Percentiles rank a stretch among this genome's conserved stretches.
Conservation (phyloP, 2,113 vertebrate species). For the Tringa solitaria region DNA sequence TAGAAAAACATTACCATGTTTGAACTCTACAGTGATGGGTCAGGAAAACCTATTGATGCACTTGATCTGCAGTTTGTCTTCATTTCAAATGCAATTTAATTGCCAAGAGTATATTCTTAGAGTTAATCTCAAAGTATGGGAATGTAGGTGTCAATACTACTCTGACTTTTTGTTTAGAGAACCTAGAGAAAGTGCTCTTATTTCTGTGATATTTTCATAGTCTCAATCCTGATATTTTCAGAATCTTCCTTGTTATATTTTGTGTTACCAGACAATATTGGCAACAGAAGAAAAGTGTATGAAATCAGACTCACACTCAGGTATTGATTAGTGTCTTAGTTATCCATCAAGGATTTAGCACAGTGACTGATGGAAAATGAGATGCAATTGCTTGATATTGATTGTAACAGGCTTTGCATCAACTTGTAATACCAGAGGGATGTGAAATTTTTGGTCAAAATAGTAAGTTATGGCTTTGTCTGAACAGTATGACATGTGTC, state of each 20-base stretch:
- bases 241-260: not conserved
- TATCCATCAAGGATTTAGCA: constrained; percentile 37
- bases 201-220: not conserved
- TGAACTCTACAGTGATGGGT: not conserved
- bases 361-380: constrained; percentile 47
- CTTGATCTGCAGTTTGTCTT: not conserved
- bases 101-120: not conserved
- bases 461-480: not conserved
- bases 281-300: not conserved
- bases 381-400: constrained; percentile 34
- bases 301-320: constrained; percentile 11
- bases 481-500: not conserved
- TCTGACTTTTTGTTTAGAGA: not conserved
- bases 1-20: not conserved
- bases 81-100: not conserved
- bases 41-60: not conserved
- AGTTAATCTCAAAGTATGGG: not conserved
- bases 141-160: not conserved
- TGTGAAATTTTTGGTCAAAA: not conserved
- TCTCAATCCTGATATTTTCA: not conserved
- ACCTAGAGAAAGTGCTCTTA: not conserved
- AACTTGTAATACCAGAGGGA: constrained; percentile 2
- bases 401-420: constrained; percentile 28
- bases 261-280: not conserved
- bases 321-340: constrained; percentile 49